phyloP scores from a whole-genome alignment of 2,888 invertebrate genomes.

The Cephus sareptanus region DNA sequence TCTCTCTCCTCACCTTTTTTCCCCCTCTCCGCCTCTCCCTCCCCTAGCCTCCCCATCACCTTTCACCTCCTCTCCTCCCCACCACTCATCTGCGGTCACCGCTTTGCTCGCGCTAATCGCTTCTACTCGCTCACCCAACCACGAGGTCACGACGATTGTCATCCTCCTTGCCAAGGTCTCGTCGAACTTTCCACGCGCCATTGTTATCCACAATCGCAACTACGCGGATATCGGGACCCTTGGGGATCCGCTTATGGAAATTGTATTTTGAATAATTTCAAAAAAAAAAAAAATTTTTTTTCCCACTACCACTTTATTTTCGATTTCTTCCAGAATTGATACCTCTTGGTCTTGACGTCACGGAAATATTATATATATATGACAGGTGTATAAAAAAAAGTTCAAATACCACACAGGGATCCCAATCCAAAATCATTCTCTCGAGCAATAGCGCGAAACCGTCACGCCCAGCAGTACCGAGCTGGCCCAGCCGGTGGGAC shows the following conservation, averaged over 20 bases:
- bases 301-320: too few species aligned
- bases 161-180: not conserved
- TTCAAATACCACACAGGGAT: not conserved
- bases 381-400: not conserved
- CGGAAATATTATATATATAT: too few species aligned
- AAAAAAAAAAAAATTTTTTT: too few species aligned
- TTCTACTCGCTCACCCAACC: conserved; percentile 31
- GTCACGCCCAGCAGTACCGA: not conserved
- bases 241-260: not conserved
- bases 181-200: not conserved
- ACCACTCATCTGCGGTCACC: conserved; percentile 27
- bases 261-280: not conserved
- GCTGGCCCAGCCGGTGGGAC: not conserved
- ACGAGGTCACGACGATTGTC: conserved; percentile 38
- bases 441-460: not conserved
- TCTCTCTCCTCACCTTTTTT: conserved; percentile 10
- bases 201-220: not conserved
- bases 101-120: conserved; percentile 43
- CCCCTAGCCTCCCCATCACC: conserved; percentile 6
- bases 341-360: too few species aligned
- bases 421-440: not conserved
- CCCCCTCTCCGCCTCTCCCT: conserved; percentile 7
- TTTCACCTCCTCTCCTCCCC: conserved; percentile 3
- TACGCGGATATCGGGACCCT: not conserved
- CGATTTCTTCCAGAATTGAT: too few species aligned